phyloP scores from a whole-genome alignment of 2,113 vertebrate genomes.

The Genyomyrus donnyi region DNA sequence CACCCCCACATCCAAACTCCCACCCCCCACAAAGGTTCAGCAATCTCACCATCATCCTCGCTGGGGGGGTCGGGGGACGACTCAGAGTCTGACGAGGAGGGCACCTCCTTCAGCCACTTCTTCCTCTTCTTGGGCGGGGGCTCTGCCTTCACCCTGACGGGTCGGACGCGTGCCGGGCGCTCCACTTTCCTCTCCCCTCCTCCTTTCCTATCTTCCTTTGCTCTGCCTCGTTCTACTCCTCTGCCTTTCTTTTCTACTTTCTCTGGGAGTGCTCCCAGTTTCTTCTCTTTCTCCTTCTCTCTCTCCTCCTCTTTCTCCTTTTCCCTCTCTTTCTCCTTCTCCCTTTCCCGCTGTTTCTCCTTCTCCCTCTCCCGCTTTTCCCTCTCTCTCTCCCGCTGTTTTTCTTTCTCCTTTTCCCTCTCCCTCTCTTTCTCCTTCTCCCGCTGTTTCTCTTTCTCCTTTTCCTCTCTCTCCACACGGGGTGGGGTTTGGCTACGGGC shows the following conservation, averaged over 20 bases:
- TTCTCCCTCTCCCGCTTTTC: slow-evolving; percentile 36
- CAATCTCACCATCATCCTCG: slow-evolving; percentile 73
- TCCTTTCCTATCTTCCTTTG: slow-evolving; percentile 51
- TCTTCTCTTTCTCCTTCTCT: slow-evolving; percentile 19
- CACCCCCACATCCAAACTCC: not conserved
- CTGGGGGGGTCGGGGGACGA: slow-evolving; percentile 75
- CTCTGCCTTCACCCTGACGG: slow-evolving; percentile 73
- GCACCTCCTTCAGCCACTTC: slow-evolving; percentile 81
- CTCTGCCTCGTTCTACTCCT: slow-evolving; percentile 24
- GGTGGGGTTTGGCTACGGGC: slow-evolving; percentile 38
- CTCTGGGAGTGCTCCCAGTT: not conserved
- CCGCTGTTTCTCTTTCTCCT: slow-evolving; percentile 5
- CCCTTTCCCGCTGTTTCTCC: slow-evolving; percentile 19
- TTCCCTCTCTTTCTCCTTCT: not conserved
- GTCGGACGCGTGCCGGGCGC: slow-evolving; percentile 57
- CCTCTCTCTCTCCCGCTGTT: slow-evolving; percentile 51
- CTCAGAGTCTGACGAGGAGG: slow-evolving; percentile 76
- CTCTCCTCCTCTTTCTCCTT: slow-evolving; percentile 14
- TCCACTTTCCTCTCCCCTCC: slow-evolving; percentile 44
- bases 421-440: slow-evolving; percentile 14
- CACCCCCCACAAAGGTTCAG: not conserved
- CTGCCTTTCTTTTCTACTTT: slow-evolving; percentile 12
- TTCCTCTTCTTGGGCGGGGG: slow-evolving; percentile 88
- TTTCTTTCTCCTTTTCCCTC: not conserved
- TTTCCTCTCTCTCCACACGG: slow-evolving; percentile 26